phyloP scores from a whole-genome alignment of 1,140 invertebrate genomes.

The Drosophila pectinifera region DNA sequence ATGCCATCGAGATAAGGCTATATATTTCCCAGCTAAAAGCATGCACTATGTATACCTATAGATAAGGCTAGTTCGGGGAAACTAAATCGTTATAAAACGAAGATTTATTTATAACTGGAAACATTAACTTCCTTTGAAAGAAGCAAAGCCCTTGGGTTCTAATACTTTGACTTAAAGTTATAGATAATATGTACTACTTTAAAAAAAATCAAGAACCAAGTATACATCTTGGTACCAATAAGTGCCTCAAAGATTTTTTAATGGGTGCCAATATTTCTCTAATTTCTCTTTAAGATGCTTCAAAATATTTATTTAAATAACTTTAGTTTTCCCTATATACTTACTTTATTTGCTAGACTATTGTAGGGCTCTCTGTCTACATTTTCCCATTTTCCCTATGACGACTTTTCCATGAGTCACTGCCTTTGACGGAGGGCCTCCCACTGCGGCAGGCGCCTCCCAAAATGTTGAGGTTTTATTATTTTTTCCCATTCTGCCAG shows the following conservation, averaged over 20 bases:
- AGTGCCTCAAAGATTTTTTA: no score
- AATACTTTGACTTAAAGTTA: no score
- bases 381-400: slow-evolving; percentile 1
- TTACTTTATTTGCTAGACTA: slow-evolving; percentile 2
- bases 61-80: neutral
- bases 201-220: no score
- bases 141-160: no score
- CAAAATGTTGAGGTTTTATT: slow-evolving; percentile 13
- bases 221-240: no score
- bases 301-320: no score
- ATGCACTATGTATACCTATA: neutral
- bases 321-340: no score
- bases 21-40: slow-evolving; percentile 1
- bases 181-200: no score
- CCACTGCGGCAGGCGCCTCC: slow-evolving; percentile 5
- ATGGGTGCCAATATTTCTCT: no score
- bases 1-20: neutral
- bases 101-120: neutral
- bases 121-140: neutral
- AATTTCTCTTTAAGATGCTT: no score
- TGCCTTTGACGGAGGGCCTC: slow-evolving; percentile 15
- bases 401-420: slow-evolving; percentile 23
- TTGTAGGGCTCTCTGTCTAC: neutral
- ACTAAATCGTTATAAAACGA: neutral
- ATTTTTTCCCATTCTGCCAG: slow-evolving; percentile 1